Evolutionary conservation across 2,797 vertebrate species (phyloP).

Genomic region (Chaunax sp.): DNA sequence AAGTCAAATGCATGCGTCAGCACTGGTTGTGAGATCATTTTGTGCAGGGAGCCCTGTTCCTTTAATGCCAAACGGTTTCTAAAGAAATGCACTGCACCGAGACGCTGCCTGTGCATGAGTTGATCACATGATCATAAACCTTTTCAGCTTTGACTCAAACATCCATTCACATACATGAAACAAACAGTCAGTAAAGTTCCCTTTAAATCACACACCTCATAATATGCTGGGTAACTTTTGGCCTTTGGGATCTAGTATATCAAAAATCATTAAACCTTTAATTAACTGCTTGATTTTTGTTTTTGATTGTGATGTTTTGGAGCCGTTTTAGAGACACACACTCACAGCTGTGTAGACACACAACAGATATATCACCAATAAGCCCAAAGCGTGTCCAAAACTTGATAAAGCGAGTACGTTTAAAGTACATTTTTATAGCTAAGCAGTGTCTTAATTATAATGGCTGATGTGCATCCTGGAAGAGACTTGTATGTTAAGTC

Average conservation of each 20-base stretch:
- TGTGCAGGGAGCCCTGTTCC: slow-evolving; percentile 5
- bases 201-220: background rate
- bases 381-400: too few species aligned
- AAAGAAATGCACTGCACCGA: slow-evolving; percentile 29
- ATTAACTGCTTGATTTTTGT: too few species aligned
- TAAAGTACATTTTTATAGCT: background rate
- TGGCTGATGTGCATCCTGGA: too few species aligned
- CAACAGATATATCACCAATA: too few species aligned
- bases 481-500: too few species aligned
- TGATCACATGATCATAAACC: too few species aligned
- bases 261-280: background rate
- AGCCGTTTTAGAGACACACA: too few species aligned
- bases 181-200: background rate
- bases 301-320: too few species aligned
- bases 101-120: too few species aligned
- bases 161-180: background rate
- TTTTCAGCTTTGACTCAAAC: slow-evolving; percentile 6
- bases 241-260: background rate
- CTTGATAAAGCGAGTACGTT: too few species aligned
- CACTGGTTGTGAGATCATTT: slow-evolving; percentile 44
- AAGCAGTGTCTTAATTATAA: background rate
- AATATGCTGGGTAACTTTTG: background rate
- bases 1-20: slow-evolving; percentile 61
- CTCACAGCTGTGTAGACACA: too few species aligned
- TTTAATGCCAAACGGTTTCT: slow-evolving; percentile 50